phyloP scores from a whole-genome alignment of 1,140 invertebrate species.

The Chironomus tepperi region DNA sequence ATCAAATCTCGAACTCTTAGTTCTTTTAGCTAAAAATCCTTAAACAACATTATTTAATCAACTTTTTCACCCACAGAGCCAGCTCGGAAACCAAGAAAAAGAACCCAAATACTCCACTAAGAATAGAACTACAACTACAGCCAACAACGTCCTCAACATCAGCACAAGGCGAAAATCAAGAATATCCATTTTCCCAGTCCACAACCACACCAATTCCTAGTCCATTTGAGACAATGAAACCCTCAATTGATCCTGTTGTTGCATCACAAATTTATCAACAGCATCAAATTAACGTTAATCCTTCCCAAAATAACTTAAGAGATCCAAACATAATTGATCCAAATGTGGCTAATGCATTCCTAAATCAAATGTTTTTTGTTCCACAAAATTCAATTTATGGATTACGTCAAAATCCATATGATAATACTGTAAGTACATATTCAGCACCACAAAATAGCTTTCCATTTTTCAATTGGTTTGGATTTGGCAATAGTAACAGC shows the following conservation, averaged over 20 bases:
- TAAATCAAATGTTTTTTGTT: not conserved
- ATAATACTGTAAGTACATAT: slow-evolving; percentile 16
- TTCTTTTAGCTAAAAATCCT: too few species aligned
- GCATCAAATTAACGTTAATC: not conserved
- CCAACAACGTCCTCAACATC: not conserved
- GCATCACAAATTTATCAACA: not conserved
- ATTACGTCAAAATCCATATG: slow-evolving; percentile 11
- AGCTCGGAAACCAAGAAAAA: not conserved
- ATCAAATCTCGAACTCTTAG: too few species aligned
- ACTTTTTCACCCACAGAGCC: too few species aligned
- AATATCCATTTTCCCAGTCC: not conserved
- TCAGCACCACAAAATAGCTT: not conserved
- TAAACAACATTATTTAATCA: too few species aligned
- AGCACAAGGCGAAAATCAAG: not conserved
- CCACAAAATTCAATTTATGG: not conserved
- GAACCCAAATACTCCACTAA: not conserved
- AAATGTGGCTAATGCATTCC: not conserved
- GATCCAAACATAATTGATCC: slow-evolving; percentile 2
- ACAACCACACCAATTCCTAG: not conserved
- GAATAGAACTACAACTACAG: not conserved
- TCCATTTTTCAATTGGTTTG: slow-evolving; percentile 20
- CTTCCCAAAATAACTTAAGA: not conserved
- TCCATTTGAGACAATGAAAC: not conserved
- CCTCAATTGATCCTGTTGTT: not conserved
- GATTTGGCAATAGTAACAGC: not conserved